A percentile compares a stretch with the other conserved stretches of the same genome.
phyloP scores from a whole-genome alignment of 2,113 vertebrate species.

The Dromas ardeola region DNA sequence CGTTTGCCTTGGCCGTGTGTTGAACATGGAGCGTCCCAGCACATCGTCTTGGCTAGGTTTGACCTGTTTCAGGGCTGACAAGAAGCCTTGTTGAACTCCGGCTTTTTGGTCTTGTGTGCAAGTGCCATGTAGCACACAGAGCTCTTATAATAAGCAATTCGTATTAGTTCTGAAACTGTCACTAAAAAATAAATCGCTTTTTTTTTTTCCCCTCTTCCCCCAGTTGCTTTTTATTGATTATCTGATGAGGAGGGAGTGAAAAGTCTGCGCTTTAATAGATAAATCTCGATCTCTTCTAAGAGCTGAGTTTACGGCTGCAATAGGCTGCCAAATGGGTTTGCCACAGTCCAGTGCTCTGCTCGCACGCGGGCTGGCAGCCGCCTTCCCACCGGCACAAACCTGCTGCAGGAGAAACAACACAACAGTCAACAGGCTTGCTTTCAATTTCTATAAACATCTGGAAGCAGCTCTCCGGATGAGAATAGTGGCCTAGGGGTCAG shows the following conservation, averaged over 20 bases:
- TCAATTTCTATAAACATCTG: not conserved
- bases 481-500: no score
- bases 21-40: not conserved
- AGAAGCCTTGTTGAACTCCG: not conserved
- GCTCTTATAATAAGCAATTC: not conserved
- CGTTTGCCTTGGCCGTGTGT: not conserved
- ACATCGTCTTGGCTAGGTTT: not conserved
- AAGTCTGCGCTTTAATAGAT: conserved; percentile 37
- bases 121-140: not conserved
- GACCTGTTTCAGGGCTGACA: not conserved
- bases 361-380: not conserved
- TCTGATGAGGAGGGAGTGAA: conserved; percentile 37
- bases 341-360: conserved; percentile 9
- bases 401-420: not conserved
- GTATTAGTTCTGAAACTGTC: not conserved
- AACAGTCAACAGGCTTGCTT: not conserved
- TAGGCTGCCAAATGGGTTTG: conserved; percentile 33
- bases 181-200: not conserved
- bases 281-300: not conserved
- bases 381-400: not conserved
- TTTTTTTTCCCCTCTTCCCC: not conserved
- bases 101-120: not conserved
- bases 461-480: not conserved
- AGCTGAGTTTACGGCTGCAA: not conserved
- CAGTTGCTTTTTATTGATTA: conserved; percentile 42